Conservation (phyloP, 2,888 invertebrate genomes). For the Glomeris marginata region DNA sequence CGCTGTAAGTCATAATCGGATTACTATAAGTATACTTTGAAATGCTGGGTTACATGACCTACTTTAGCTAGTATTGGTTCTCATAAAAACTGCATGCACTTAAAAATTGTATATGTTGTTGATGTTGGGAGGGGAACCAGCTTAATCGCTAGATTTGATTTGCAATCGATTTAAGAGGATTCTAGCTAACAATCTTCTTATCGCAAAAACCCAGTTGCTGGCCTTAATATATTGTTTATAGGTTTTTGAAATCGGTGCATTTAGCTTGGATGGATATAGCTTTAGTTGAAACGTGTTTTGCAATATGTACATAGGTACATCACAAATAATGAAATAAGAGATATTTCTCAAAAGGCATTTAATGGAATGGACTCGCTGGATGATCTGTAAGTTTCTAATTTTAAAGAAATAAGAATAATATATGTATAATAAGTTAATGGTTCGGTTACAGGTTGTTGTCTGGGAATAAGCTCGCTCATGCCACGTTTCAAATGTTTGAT, state of each 20-base stretch:
- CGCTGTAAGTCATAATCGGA: slow-evolving; percentile 2
- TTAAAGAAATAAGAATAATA: too few species aligned
- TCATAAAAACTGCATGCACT: background rate
- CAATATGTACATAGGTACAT: background rate
- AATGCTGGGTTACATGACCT: background rate
- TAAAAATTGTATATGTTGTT: too few species aligned
- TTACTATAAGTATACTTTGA: background rate
- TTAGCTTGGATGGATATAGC: background rate
- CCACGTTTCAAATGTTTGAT: background rate
- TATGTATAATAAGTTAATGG: too few species aligned
- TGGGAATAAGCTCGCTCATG: background rate
- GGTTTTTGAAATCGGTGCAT: background rate
- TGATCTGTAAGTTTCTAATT: slow-evolving; percentile 1
- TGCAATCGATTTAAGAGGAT: too few species aligned
- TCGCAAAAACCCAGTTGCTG: background rate
- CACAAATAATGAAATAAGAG: background rate
- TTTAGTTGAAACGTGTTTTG: too few species aligned
- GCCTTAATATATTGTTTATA: background rate
- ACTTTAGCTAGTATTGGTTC: background rate
- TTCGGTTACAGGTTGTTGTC: slow-evolving; percentile 1
- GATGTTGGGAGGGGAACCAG: too few species aligned
- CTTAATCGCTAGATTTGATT: too few species aligned
- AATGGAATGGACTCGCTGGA: background rate
- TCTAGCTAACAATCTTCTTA: background rate
- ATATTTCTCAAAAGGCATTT: background rate